Evolutionary conservation across 2,888 invertebrate genomes (phyloP), one percentile per base, ranked within the genome.

Genomic region (Alitta virens): DNA sequence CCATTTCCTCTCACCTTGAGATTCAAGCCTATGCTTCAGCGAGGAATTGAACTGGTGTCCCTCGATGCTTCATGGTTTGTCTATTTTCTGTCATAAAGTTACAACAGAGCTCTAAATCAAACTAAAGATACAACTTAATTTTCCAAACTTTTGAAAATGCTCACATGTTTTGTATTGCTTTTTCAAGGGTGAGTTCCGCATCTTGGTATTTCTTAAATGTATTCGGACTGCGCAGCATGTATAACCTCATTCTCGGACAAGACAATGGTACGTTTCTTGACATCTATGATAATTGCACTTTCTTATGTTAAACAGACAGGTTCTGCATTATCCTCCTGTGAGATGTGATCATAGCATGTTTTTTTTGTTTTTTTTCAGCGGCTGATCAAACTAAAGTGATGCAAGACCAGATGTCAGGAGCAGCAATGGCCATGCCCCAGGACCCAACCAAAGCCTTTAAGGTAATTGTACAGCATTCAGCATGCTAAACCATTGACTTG

Each of bases 121-220:
- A 12, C 33, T 33, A 12, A 33, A 33, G 5, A 33, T 33, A 7
- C 33, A 33, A 33, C 33, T 33, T 33, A 5, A 33, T 33, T 33
- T 33, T 33, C 5, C 12, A 33, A 33, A 33, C n/a, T n/a, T 33
- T 33, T 33, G 33, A 7, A 33, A 33, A 33, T 33, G 5, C 33
- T 33, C 33, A n/a, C n/a, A n/a, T n/a, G n/a, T n/a, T n/a, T n/a
- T n/a, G n/a, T n/a, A n/a, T 7, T 56, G 24, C 27, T 2, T 56
- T 50, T 72, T 72, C 42, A 72, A 83, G 83, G 84, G 99, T 98
- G 0, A 97, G 98, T 0, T 99, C 98, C 0, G 98, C 97, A 0
- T 98, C 98, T 0, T 99, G 99, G 99, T 99, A 99, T 84, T 99
- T 99, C 84, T 87, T 99, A 16, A 99, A 99, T 81, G 98, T 99